phyloP scores from a whole-genome alignment of 23 tunicate genomes.

The Botrylloides violaceus region DNA sequence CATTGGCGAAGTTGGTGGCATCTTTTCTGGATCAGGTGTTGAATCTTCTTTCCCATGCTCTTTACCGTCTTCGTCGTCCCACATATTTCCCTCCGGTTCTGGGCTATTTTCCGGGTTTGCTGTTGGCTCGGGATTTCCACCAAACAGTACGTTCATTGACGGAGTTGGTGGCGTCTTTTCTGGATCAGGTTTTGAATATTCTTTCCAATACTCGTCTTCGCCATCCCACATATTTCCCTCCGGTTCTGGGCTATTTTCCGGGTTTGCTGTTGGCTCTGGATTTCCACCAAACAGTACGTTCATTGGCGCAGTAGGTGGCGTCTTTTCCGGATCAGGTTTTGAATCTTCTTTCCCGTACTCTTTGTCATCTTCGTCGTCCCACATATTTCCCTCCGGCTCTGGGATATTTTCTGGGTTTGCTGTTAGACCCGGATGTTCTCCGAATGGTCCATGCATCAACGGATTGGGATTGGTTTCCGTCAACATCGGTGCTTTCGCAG shows the following conservation, averaged over 20 bases:
- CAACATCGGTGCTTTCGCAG: background rate
- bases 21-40: background rate
- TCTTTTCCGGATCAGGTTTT: background rate
- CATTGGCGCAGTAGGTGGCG: background rate
- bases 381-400: background rate
- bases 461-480: background rate
- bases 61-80: background rate
- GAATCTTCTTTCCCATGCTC: background rate
- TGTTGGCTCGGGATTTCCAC: slow-evolving; percentile 3
- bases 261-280: slow-evolving; percentile 1
- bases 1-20: background rate
- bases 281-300: background rate
- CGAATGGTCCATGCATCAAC: background rate
- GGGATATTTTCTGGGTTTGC: slow-evolving; percentile 2
- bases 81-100: background rate
- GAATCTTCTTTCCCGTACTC: background rate
- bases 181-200: background rate
- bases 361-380: background rate
- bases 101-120: background rate
- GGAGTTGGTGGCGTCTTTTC: background rate
- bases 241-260: slow-evolving; percentile 9
- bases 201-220: background rate
- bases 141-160: too few relatives aligned
- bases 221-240: background rate
- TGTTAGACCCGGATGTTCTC: background rate